These are phyloP conservation scores for Oreochromis mossambicus DNA, from an alignment of 2,797 vertebrate species.

Conservation along the genomic window DNA sequence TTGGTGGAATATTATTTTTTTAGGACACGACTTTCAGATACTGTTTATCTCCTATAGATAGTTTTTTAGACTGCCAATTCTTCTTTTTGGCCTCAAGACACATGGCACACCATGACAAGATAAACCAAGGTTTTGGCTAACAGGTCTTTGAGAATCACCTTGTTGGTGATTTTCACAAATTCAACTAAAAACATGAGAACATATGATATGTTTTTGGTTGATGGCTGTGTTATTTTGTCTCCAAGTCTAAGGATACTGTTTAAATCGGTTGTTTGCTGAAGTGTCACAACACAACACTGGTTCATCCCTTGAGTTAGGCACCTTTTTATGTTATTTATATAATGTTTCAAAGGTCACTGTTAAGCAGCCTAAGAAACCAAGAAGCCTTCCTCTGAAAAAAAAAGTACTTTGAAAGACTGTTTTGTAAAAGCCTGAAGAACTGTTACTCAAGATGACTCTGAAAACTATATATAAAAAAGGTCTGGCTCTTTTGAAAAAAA, in stretches of 20 bases:
- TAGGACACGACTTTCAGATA: not conserved
- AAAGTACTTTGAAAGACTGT: not conserved
- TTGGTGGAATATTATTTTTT: not conserved
- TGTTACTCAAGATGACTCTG: not conserved
- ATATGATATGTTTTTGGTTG: not conserved
- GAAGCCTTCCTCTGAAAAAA: not conserved
- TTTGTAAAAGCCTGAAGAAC: not conserved
- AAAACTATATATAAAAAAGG: not conserved
- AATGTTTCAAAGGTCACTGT: not conserved
- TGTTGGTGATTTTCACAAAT: not conserved
- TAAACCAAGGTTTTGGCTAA: not conserved
- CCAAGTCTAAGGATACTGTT: not conserved
- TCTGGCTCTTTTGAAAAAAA: not conserved
- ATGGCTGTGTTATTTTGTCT: not conserved
- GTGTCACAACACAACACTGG: not conserved
- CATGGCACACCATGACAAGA: not conserved
- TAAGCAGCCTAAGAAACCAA: not conserved
- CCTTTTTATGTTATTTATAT: not conserved
- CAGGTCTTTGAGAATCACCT: not conserved
- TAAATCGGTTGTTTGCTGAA: not conserved
- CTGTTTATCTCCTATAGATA: not conserved
- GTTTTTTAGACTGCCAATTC: not conserved
- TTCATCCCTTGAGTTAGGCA: not conserved
- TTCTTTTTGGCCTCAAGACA: not conserved
- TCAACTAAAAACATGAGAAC: not conserved